A percentile compares a stretch with the other conserved stretches of the same genome.
Evolutionary conservation across 2,797 vertebrate species (phyloP).

Genomic region (Acrossocheilus fasciatus): DNA sequence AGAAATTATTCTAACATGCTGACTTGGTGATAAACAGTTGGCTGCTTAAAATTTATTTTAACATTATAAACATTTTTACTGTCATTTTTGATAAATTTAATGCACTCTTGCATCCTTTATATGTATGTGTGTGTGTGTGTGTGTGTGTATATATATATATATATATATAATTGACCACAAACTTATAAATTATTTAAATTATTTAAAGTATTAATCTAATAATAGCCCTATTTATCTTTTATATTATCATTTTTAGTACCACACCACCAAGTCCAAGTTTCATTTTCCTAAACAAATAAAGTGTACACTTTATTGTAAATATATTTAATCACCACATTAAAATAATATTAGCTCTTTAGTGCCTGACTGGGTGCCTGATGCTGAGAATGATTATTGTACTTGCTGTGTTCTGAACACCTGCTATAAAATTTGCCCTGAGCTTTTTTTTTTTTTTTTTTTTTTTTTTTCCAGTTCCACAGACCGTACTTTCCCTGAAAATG

Average conservation of each 20-base stretch:
- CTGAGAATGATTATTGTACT: constrained; percentile 51
- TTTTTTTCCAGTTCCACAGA: neutral
- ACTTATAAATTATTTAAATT: neutral
- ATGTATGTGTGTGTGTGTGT: no score
- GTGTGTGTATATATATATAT: neutral
- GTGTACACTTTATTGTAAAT: neutral
- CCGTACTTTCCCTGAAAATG: constrained; percentile 62
- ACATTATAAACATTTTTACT: neutral
- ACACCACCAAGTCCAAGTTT: neutral
- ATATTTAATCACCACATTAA: constrained; percentile 52
- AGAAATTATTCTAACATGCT: neutral
- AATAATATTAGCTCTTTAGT: constrained; percentile 61
- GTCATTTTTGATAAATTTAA: neutral
- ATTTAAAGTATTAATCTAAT: neutral
- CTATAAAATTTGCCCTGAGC: constrained; percentile 17
- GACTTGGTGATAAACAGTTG: neutral
- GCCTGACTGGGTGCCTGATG: constrained; percentile 49
- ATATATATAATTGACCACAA: neutral
- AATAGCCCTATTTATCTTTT: neutral
- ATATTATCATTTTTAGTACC: neutral
- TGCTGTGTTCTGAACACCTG: constrained; percentile 12
- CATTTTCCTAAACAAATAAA: constrained; percentile 2
- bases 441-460: neutral
- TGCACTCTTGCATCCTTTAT: neutral
- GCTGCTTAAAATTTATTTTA: neutral